Conservation (phyloP, 2,888 invertebrate species). For the Perizoma flavofasciatum region DNA sequence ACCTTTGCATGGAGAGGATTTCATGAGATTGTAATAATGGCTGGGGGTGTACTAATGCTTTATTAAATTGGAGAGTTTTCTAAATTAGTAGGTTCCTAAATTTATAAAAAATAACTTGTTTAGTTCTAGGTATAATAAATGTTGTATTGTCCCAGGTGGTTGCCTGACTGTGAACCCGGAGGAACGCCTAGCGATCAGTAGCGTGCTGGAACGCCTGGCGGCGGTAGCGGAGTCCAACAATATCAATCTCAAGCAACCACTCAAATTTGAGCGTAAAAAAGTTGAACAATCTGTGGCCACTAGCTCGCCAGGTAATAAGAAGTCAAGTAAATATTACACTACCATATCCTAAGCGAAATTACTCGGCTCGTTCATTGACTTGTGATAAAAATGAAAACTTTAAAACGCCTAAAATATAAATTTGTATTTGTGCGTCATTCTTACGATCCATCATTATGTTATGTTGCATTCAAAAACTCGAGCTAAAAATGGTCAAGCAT, state of each 20-base stretch:
- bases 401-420: slow-evolving; percentile 39
- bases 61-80: too few relatives aligned
- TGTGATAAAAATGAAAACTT: slow-evolving; percentile 34
- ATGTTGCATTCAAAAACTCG: slow-evolving; percentile 76
- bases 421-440: slow-evolving; percentile 54
- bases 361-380: slow-evolving; percentile 48
- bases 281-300: slow-evolving; percentile 85
- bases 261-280: slow-evolving; percentile 87
- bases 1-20: too few relatives aligned
- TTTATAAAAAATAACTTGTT: not conserved
- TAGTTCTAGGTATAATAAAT: slow-evolving; percentile 2
- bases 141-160: slow-evolving; percentile 81
- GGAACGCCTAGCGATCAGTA: slow-evolving; percentile 90
- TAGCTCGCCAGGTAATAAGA: slow-evolving; percentile 85
- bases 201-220: slow-evolving; percentile 92
- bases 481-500: slow-evolving; percentile 84
- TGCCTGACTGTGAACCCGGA: slow-evolving; percentile 93
- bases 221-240: slow-evolving; percentile 94
- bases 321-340: slow-evolving; percentile 85
- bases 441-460: slow-evolving; percentile 72
- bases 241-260: slow-evolving; percentile 91
- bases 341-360: slow-evolving; percentile 78
- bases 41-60: too few relatives aligned
- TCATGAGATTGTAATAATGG: too few relatives aligned
- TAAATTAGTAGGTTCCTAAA: too few relatives aligned